phyloP scores from a whole-genome alignment of 2,888 invertebrate genomes.

The Cyaniris semiargus region DNA sequence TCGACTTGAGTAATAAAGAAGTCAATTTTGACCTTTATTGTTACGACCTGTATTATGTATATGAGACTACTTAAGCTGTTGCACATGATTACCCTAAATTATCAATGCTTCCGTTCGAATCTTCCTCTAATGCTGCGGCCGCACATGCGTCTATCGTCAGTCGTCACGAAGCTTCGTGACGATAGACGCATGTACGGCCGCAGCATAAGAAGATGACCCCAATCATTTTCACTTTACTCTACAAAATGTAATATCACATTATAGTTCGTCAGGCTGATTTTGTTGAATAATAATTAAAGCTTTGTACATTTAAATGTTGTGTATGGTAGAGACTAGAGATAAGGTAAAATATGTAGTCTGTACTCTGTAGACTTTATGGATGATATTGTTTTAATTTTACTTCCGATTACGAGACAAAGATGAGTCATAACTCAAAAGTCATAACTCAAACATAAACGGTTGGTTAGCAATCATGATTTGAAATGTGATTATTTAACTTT shows the following conservation, averaged over 20 bases:
- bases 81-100: conserved; percentile 34
- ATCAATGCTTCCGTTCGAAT: not conserved
- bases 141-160: no score
- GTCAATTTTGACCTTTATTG: conserved; percentile 61
- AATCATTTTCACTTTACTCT: not conserved
- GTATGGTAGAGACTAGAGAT: no score
- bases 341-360: no score
- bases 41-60: conserved; percentile 62
- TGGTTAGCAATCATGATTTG: not conserved
- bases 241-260: not conserved
- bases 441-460: conserved; percentile 44
- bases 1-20: conserved; percentile 65
- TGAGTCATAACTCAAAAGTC: conserved; percentile 40
- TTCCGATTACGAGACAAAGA: conserved; percentile 49
- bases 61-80: conserved; percentile 52
- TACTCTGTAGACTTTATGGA: conserved; percentile 39
- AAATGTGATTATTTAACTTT: not conserved
- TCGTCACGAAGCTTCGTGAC: no score
- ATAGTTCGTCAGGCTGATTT: not conserved
- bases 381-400: conserved; percentile 43
- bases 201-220: not conserved
- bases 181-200: no score
- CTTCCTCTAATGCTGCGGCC: no score
- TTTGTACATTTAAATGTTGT: no score
- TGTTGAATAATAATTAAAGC: no score